Base-by-base conservation (phyloP, 2,888 invertebrate species). In the Lepidochrysops patricia region DNA sequence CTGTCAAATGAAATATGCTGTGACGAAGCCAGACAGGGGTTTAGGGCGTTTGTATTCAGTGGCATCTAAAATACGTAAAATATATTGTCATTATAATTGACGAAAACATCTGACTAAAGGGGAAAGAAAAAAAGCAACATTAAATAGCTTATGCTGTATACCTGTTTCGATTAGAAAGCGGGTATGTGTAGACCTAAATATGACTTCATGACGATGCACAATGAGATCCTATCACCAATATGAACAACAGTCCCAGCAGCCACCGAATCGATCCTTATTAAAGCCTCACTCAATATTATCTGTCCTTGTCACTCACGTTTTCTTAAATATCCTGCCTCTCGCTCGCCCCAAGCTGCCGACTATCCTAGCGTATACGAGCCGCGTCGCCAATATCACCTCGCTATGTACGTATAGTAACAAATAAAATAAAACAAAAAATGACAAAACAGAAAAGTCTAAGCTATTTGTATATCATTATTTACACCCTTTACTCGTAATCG, bases 241-340 rank as follows among this genome's bases (percentile, higher is more conserved):
- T 15, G 7, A 43, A 9, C n/a, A 1, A 34, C 19, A 43, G 23
- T 19, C 43, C 43, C 43, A 43, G 43, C 43, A 19, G 19, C 43
- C 29, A 29, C 9, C 29, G 29, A 29, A 6, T 7, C 29, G 29
- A 7, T 29, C 1, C 9, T 29, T 29, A 7, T 43, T 9, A 9
- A 43, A 43, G 43, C 43, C 43, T 43, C 43, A 43, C 12, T 43
- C 43, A 23, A 23, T 57, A 56, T 62, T 19, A 60, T 61, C 35
- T 63, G 66, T 70, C 71, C 65, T 66, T 65, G 23, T 74, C 72
- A 88, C 88, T 88, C 87, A 88, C 87, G 79, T 83, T 79, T 82
- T 80, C 71, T 88, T 88, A 71, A 87, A 80, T 76, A 88, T 87
- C 70, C 72, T 77, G 65, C 88, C 86, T 72, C 85, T 80, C 69